Evolutionary conservation across 2,797 vertebrate genomes (phyloP), one percentile per base, ranked within the genome.

Genomic region (Phataginus tetradactyla): DNA sequence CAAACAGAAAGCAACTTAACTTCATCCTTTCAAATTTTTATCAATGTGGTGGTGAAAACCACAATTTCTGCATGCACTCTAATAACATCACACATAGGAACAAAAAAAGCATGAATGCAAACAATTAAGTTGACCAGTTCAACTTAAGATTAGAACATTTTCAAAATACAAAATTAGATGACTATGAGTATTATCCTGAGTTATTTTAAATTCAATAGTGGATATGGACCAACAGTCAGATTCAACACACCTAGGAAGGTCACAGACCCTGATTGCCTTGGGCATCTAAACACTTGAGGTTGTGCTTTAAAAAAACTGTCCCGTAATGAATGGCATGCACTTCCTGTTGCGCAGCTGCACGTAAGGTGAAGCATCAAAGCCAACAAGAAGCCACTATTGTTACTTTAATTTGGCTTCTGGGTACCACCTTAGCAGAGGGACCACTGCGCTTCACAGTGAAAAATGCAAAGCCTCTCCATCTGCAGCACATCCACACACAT

Each of bases 381-480:
- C 87, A 95, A 74, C 5, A 90, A 53, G 37, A 86, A 94, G 59
- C 79, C 53, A 42, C 61, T 45, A 29, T 32, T 29, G 74, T 66
- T 64, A 85, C 49, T 94, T 86, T 85, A 96, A 85, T 64, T 49
- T 83, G 96, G 77, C 87, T 88, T 87, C 86, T 59, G 27, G 45
- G 81, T 32, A 53, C 72, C 53, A 72, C 45, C 64, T 55, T 34
- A 63, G 37, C 68, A 7, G 9, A 91, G n/a, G 80, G 59, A 85
- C 78, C 64, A 9, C 0, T 59, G 86, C 11, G 53, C 71, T 66
- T 96, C 96, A 91, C 96, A 91, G 93, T 91, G 90, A 90, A 64
- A 75, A 57, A 42, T 51, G 37, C 18, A 75, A n/a, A 88, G 85
- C 72, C 69, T 93, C 85, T 71, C 61, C 9, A 23, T 93, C 85